These are phyloP conservation scores for Eupithecia exiguata DNA, from an alignment of 2,888 invertebrate genomes.

Conservation along the genomic window DNA sequence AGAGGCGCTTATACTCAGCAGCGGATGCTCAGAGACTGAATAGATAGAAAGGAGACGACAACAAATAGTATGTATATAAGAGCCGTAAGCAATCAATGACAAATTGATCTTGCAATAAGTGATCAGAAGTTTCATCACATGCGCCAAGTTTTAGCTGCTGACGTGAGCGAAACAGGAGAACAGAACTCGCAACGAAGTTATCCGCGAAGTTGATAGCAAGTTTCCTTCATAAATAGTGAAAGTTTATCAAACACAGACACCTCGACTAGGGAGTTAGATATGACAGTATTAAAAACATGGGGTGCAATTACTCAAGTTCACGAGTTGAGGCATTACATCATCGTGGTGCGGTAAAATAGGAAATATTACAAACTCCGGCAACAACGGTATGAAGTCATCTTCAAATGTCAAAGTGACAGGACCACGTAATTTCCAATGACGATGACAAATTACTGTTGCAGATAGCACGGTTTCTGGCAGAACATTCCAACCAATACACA, in stretches of 20 bases:
- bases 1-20: background rate
- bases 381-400: slow-evolving; percentile 14
- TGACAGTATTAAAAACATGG: slow-evolving; percentile 9
- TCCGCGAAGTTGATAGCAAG: background rate
- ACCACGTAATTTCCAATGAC: slow-evolving; percentile 28
- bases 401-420: slow-evolving; percentile 25
- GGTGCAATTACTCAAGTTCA: background rate
- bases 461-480: slow-evolving; percentile 13
- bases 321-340: background rate
- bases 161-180: background rate
- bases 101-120: slow-evolving; percentile 5
- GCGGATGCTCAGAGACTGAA: background rate
- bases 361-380: slow-evolving; percentile 13
- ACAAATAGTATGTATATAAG: background rate
- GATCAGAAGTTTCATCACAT: background rate
- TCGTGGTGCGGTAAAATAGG: background rate
- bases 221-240: slow-evolving; percentile 4
- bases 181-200: slow-evolving; percentile 1
- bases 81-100: background rate
- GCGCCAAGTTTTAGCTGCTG: slow-evolving; percentile 9
- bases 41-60: background rate
- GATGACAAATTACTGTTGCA: slow-evolving; percentile 20
- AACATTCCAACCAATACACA: background rate
- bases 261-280: background rate
- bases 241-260: slow-evolving; percentile 1